Evolutionary conservation across 1,140 invertebrate species (phyloP).

Genomic region (Hyles euphorbiae): DNA sequence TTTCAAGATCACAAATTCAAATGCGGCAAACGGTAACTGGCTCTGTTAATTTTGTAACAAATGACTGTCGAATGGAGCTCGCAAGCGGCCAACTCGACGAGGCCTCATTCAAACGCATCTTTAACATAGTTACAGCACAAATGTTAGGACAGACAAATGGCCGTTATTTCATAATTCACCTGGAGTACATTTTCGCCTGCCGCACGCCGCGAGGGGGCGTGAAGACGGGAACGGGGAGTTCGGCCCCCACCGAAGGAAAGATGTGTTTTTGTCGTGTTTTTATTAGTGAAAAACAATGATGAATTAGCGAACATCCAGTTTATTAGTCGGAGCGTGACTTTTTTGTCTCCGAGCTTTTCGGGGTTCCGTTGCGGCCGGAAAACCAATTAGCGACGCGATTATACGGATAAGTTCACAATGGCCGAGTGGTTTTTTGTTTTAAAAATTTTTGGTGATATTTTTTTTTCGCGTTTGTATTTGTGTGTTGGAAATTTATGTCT

Average conservation of each 20-base stretch:
- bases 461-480: background rate
- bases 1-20: background rate
- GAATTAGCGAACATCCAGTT: conserved; percentile 64
- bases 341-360: conserved; percentile 7
- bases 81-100: background rate
- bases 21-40: background rate
- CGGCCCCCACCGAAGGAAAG: conserved; percentile 22
- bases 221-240: conserved; percentile 3
- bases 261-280: conserved; percentile 71
- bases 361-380: conserved; percentile 5
- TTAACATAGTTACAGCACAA: background rate
- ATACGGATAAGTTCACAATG: conserved; percentile 3
- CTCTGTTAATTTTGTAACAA: background rate
- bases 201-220: background rate
- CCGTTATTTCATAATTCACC: conserved; percentile 10
- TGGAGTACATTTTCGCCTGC: conserved; percentile 7
- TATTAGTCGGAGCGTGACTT: conserved; percentile 41
- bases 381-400: conserved; percentile 10
- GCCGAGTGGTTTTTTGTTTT: background rate
- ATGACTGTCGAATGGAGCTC: background rate
- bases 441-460: background rate
- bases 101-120: background rate
- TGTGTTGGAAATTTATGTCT: background rate
- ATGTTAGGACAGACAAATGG: conserved; percentile 1
- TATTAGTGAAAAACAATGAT: conserved; percentile 71